Evolutionary conservation across 1,140 invertebrate genomes (phyloP), one percentile per base, ranked within the genome.

Genomic region (Cecropterus lyciades): DNA sequence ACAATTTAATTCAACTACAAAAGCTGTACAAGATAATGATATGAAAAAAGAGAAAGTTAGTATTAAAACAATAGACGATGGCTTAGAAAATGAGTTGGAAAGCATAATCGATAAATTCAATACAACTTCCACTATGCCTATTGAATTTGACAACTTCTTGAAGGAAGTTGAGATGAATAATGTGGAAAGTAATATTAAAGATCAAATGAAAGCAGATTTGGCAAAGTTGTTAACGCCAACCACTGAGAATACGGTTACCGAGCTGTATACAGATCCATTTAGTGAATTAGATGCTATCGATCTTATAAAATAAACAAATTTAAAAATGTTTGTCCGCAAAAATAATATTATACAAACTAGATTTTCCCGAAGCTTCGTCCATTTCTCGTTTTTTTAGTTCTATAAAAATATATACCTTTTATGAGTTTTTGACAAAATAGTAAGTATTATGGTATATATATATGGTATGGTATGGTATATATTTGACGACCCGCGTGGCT

Each of bases 221-320:
- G 40, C 57, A n/a, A 70, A 46, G 4, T 7, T 77, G 9, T 66
- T 72, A 11, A 8, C 48, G 13, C 4, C 37, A 13, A 27, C 67
- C 7, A 27, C 30, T 15, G 65, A 27, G 11, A 53, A 30, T 16
- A 52, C 45, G 9, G 37, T 64, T 5, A 69, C 66, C 3, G 51
- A 65, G 8, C 30, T 45, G 1, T 59, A 48, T 14, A 56, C 59
- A 3, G 70, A 77, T 48, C 63, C 69, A 3, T 72, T 77, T 37
- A 49, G 72, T 55, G 68, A 68, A 9, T 15, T 75, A 17, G 75
- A 77, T 11, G 66, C 40, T n/a, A 70, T 72, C 65, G 59, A 65
- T 30, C 13, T 57, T 30, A 15, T 45, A 27, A 45, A 46, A 46
- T 46, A 27, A 57, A 46, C 4, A 8, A 43, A 14, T 11, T 3